Conservation (phyloP, 2,113 vertebrate species). For the Dromaius novaehollandiae region DNA sequence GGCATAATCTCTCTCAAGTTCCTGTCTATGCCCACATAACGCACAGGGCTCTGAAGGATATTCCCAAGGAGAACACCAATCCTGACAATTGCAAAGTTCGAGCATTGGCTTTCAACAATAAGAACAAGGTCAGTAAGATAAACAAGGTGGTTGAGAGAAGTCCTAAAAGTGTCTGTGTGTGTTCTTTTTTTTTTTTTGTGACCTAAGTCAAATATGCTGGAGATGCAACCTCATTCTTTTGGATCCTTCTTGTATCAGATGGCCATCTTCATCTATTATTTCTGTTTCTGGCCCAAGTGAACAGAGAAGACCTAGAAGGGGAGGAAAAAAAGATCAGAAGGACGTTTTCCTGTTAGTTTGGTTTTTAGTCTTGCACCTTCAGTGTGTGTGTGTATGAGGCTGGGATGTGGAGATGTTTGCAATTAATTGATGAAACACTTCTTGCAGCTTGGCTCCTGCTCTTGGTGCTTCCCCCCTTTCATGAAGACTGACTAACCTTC, state of each 20-base stretch:
- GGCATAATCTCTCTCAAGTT: conserved; percentile 83
- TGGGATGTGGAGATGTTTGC: not conserved
- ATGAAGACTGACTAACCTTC: not conserved
- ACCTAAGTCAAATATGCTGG: not conserved
- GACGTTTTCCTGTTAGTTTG: not conserved
- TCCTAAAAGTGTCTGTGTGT: not conserved
- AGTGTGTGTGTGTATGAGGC: not conserved
- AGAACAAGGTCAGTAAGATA: conserved; percentile 86
- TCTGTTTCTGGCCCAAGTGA: not conserved
- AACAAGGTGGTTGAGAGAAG: not conserved
- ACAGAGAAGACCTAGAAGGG: not conserved
- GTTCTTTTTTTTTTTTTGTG: not conserved
- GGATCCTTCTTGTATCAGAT: not conserved
- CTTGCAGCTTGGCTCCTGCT: not conserved
- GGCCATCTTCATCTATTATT: rapidly evolving
- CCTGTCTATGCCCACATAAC: conserved; percentile 94
- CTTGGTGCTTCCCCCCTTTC: not conserved
- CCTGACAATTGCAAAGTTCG: conserved; percentile 98
- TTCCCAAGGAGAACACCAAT: conserved; percentile 96
- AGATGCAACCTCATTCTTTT: not conserved
- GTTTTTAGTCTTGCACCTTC: not conserved
- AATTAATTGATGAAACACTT: not conserved
- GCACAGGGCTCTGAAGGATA: conserved; percentile 93
- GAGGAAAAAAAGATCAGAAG: not conserved
- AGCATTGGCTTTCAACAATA: conserved; percentile 95